These are phyloP conservation scores for Trissolcus japonicus DNA, from an alignment of 2,888 invertebrate species.

Conservation along the genomic window DNA sequence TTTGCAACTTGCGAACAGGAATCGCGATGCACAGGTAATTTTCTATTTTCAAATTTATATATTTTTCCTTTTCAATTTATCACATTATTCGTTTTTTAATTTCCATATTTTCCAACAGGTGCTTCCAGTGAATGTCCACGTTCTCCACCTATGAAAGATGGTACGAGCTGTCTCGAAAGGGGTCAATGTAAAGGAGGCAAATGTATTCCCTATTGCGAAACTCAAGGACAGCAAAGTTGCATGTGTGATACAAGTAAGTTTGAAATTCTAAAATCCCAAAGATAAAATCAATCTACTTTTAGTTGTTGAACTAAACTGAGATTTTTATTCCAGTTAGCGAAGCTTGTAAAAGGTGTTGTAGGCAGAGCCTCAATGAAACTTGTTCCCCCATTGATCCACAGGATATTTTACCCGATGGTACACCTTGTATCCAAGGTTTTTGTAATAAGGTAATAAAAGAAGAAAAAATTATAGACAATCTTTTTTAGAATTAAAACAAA, in stretches of 20 bases:
- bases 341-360: constrained; percentile 95
- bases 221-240: constrained; percentile 93
- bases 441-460: constrained; percentile 85
- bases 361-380: constrained; percentile 92
- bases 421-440: constrained; percentile 97
- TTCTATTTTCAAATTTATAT: neutral
- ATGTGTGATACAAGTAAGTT: constrained; percentile 92
- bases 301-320: too few relatives aligned
- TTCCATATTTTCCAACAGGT: too few relatives aligned
- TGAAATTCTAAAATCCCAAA: neutral
- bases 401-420: constrained; percentile 93
- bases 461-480: too few relatives aligned
- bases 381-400: constrained; percentile 93
- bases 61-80: too few relatives aligned
- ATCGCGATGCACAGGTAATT: constrained; percentile 84
- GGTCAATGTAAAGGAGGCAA: constrained; percentile 94
- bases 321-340: constrained; percentile 84
- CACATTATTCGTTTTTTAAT: too few relatives aligned
- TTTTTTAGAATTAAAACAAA: too few relatives aligned
- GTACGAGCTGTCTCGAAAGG: constrained; percentile 92
- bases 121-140: constrained; percentile 87
- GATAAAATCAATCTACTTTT: neutral
- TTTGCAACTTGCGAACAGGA: constrained; percentile 95
- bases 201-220: constrained; percentile 96
- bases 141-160: constrained; percentile 91